Conservation (phyloP, 1,140 invertebrate genomes). For the Alviniconcha marisindica region DNA sequence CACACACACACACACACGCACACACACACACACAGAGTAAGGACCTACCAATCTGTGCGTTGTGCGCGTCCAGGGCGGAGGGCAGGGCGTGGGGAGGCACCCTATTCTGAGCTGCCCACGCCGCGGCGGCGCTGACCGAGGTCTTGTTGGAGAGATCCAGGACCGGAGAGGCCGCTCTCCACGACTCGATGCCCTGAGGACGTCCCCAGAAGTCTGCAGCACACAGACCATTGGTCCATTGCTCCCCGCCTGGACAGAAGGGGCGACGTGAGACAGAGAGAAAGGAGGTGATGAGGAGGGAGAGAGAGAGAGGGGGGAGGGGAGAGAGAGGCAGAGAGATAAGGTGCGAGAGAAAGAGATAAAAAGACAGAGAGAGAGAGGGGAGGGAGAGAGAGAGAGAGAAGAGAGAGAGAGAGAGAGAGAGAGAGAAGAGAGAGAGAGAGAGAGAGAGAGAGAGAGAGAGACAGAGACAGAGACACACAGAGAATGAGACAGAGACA, state of each 20-base stretch:
- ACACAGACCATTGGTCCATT: constrained; percentile 32
- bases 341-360: not conserved
- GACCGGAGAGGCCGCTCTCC: constrained; percentile 22
- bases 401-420: not conserved
- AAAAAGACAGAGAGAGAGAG: not conserved
- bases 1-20: too few relatives aligned
- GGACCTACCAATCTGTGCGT: not conserved
- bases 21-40: too few relatives aligned
- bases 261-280: not conserved
- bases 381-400: not conserved
- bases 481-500: not conserved
- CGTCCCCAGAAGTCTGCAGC: constrained; percentile 34
- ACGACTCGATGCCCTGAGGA: constrained; percentile 32
- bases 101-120: not conserved
- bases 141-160: constrained; percentile 34
- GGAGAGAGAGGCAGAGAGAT: not conserved
- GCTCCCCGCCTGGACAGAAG: not conserved
- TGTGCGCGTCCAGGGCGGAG: not conserved
- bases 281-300: not conserved
- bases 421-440: not conserved
- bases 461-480: not conserved
- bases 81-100: constrained; percentile 8
- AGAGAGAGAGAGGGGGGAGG: not conserved
- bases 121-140: not conserved
- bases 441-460: not conserved